A percentile compares a stretch with the other conserved stretches of the same genome.
These are phyloP conservation scores for Ptiloglossa arizonensis DNA, from an alignment of 1,140 invertebrate species.

Conservation along the genomic window DNA sequence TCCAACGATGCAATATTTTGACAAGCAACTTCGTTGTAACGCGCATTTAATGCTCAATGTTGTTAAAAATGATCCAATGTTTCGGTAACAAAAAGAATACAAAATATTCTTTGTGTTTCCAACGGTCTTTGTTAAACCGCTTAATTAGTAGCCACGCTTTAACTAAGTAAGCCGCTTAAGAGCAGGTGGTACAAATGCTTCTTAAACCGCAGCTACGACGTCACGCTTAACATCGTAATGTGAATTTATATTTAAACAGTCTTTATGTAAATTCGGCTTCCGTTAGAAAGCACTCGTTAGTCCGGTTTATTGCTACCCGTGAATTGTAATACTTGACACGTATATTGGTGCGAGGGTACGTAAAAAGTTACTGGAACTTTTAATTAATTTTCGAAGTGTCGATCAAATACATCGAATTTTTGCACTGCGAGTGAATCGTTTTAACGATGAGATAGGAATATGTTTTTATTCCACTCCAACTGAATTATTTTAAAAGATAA, in stretches of 20 bases:
- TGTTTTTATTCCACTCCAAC: too few relatives aligned
- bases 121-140: constrained; percentile 17
- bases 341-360: not conserved
- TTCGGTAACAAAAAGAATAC: not conserved
- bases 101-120: constrained; percentile 1
- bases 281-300: not conserved
- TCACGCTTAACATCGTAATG: not conserved
- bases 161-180: constrained; percentile 32
- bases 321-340: not conserved
- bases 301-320: not conserved
- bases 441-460: too few relatives aligned
- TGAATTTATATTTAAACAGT: constrained; percentile 26
- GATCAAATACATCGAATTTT: too few relatives aligned
- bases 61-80: too few relatives aligned
- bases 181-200: constrained; percentile 20
- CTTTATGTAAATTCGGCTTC: not conserved
- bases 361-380: not conserved
- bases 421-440: too few relatives aligned
- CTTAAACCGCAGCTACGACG: constrained; percentile 21
- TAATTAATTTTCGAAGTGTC: too few relatives aligned
- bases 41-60: too few relatives aligned
- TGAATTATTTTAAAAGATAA: too few relatives aligned
- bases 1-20: too few relatives aligned
- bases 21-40: too few relatives aligned
- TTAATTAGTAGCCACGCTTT: constrained; percentile 27